Conservation (phyloP, 2,113 vertebrate genomes). For the Salvator merianae region DNA sequence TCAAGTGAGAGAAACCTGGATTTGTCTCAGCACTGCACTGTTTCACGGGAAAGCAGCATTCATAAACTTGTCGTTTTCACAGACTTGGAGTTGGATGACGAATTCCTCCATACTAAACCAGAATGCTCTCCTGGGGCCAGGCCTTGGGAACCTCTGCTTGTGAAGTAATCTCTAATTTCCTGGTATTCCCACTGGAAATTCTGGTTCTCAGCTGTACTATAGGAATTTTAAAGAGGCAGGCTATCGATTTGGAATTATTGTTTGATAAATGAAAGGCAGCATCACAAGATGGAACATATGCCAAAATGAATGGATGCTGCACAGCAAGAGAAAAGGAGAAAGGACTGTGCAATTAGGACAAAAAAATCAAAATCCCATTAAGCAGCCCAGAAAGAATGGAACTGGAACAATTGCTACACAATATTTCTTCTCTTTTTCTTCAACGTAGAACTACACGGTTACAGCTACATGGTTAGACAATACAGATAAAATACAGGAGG, state of each 20-base stretch:
- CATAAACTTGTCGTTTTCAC: constrained; percentile 10
- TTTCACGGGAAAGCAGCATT: constrained; percentile 6
- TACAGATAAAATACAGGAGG: no score
- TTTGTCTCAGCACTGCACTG: constrained; percentile 3
- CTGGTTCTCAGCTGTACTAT: neutral
- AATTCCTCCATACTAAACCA: constrained; percentile 35
- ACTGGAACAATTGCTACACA: neutral
- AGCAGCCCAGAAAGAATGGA: constrained; percentile 17
- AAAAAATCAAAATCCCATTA: constrained; percentile 13
- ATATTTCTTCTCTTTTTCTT: neutral
- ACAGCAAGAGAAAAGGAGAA: constrained; percentile 12
- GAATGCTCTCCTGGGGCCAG: constrained; percentile 30
- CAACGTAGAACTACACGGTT: no score
- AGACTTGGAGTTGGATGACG: constrained; percentile 35
- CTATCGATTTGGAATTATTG: constrained; percentile 25
- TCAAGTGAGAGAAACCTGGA: constrained; percentile 12
- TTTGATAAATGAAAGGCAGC: constrained; percentile 21
- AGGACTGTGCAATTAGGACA: neutral
- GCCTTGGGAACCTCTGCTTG: constrained; percentile 38
- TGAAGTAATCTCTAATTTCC: constrained; percentile 52
- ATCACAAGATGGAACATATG: neutral
- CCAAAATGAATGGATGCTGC: constrained; percentile 6
- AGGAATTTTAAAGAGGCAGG: constrained; percentile 44
- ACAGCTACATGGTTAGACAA: neutral
- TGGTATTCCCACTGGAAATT: constrained; percentile 39